Percentiles rank a stretch among this genome's conserved stretches.
Conservation (phyloP, 2,888 invertebrate genomes). For the Neuroscelio doddi region DNA sequence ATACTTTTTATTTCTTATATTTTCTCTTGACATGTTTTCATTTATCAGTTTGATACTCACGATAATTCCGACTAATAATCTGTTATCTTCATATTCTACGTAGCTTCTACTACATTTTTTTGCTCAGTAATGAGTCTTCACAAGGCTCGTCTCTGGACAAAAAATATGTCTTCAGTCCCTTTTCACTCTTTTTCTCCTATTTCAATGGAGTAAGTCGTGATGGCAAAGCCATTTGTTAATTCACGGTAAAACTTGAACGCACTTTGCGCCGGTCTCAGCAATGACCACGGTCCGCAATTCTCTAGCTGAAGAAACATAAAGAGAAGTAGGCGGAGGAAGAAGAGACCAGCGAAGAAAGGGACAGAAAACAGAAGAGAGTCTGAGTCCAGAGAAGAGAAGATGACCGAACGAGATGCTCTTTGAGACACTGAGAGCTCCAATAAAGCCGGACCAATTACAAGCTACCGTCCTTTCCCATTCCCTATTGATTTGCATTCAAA, state of each 20-base stretch:
- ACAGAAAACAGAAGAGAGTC: conserved; percentile 43
- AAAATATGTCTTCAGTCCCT: neutral
- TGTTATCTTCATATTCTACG: too few species aligned
- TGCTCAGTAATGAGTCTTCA: too few species aligned
- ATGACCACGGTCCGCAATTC: conserved; percentile 40
- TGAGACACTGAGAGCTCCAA: conserved; percentile 72
- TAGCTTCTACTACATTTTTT: too few species aligned
- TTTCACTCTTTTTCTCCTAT: conserved; percentile 1
- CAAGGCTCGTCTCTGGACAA: neutral
- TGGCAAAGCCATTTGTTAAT: conserved; percentile 44
- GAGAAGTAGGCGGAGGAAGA: conserved; percentile 47
- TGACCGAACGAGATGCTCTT: conserved; percentile 72
- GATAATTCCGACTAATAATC: too few species aligned
- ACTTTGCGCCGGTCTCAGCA: conserved; percentile 50
- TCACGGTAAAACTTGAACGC: conserved; percentile 49
- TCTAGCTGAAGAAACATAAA: conserved; percentile 41
- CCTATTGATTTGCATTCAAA: conserved; percentile 73
- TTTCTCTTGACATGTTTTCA: too few species aligned
- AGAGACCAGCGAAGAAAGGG: conserved; percentile 36
- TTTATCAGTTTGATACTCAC: too few species aligned
- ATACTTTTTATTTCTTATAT: conserved; percentile 64
- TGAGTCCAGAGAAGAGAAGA: conserved; percentile 58
- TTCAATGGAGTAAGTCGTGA: conserved; percentile 16
- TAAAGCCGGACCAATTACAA: conserved; percentile 72
- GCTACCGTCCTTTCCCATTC: conserved; percentile 68